Evolutionary conservation across 2,113 vertebrate genomes (phyloP).

Genomic region (Brachypteracias leptosomus): DNA sequence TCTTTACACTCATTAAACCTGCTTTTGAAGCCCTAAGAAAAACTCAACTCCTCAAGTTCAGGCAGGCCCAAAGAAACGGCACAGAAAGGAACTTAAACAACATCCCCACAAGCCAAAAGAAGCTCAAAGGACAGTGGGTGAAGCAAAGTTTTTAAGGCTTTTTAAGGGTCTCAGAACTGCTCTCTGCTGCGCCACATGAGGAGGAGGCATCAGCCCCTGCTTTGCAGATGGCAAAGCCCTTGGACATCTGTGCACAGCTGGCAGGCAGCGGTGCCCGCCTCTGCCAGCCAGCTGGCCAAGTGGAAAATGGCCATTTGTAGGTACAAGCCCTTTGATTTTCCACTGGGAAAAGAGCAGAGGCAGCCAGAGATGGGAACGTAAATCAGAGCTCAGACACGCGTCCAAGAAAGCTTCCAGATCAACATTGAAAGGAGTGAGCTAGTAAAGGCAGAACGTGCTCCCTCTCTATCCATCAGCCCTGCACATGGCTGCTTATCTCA

Average conservation of each 20-base stretch:
- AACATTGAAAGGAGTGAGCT: conserved; percentile 11
- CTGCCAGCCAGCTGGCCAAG: background rate
- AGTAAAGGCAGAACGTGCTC: background rate
- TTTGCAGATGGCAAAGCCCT: background rate
- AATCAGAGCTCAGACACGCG: background rate
- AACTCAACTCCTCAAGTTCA: background rate
- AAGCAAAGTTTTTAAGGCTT: background rate
- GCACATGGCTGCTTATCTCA: background rate
- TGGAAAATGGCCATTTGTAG: conserved; percentile 42
- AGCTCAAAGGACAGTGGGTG: background rate
- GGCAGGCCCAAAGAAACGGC: background rate
- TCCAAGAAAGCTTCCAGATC: conserved; percentile 27
- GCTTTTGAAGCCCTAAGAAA: background rate
- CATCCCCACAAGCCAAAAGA: background rate
- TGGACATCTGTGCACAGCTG: conserved; percentile 30
- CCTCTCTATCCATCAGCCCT: background rate
- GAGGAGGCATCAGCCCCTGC: background rate
- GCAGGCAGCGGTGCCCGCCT: accelerated
- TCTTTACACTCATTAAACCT: background rate
- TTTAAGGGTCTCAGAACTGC: background rate
- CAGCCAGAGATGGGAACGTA: background rate
- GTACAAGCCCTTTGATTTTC: conserved; percentile 26
- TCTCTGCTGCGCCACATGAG: background rate
- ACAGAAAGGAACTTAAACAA: background rate
- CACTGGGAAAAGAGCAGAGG: background rate